Evolutionary conservation across 2,888 invertebrate genomes (phyloP).

Genomic region (Lobophora halterata): DNA sequence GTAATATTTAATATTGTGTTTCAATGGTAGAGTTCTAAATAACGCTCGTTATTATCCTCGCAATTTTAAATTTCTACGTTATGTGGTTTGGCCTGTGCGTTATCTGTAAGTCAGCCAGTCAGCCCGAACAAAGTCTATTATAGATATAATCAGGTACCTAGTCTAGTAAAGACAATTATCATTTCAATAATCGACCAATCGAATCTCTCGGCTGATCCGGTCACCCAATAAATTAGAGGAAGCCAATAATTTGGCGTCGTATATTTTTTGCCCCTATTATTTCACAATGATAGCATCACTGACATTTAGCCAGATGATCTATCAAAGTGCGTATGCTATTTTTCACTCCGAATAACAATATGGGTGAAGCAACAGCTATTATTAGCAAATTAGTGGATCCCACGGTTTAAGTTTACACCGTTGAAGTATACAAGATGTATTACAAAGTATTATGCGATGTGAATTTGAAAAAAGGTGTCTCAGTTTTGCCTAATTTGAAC

Average conservation of each 20-base stretch:
- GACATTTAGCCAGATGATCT: slow-evolving; percentile 20
- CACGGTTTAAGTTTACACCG: slow-evolving; percentile 31
- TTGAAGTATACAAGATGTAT: slow-evolving; percentile 25
- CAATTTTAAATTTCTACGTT: too few relatives aligned
- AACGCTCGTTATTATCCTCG: too few relatives aligned
- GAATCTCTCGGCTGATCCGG: background rate
- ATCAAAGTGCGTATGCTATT: slow-evolving; percentile 25
- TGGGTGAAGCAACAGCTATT: slow-evolving; percentile 37
- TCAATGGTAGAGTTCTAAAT: too few relatives aligned
- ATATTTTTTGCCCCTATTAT: slow-evolving; percentile 10
- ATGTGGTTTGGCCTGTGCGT: too few relatives aligned
- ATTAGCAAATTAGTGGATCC: slow-evolving; percentile 40
- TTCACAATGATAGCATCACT: slow-evolving; percentile 17
- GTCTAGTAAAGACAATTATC: too few relatives aligned
- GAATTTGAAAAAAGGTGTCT: slow-evolving; percentile 1
- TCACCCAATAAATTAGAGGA: slow-evolving; percentile 9
- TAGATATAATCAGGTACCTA: too few relatives aligned
- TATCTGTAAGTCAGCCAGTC: too few relatives aligned
- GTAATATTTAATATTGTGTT: too few relatives aligned
- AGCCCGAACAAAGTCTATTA: too few relatives aligned
- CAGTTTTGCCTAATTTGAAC: background rate
- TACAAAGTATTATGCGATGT: slow-evolving; percentile 22
- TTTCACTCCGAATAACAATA: slow-evolving; percentile 36
- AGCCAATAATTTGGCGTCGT: background rate
- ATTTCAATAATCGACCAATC: too few relatives aligned